Evolutionary conservation across 2,888 invertebrate genomes (phyloP).

Genomic region (Leptopilina syphax): DNA sequence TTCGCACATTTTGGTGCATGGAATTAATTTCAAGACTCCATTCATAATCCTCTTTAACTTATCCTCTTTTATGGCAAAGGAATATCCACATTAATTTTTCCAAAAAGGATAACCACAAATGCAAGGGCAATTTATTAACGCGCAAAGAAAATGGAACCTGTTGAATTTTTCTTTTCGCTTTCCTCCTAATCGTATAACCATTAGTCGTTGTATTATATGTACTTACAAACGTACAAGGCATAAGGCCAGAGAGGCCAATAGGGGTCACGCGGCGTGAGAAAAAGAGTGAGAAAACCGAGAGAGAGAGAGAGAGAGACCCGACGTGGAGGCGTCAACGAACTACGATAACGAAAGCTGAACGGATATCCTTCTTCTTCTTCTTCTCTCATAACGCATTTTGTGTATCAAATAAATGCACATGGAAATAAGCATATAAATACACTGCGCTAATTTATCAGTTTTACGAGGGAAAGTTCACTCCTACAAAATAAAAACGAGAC

Average conservation of each 20-base stretch:
- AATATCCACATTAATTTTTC: too few relatives aligned
- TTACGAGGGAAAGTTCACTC: too few relatives aligned
- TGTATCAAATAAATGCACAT: conserved; percentile 6
- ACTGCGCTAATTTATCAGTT: background rate
- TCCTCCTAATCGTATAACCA: conserved; percentile 46
- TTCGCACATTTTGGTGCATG: too few relatives aligned
- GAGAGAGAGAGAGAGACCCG: conserved; percentile 41
- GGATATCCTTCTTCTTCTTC: conserved; percentile 23
- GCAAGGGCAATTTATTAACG: background rate
- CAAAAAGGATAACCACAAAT: too few relatives aligned
- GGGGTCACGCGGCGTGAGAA: conserved; percentile 56
- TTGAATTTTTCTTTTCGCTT: background rate
- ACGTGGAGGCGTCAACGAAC: conserved; percentile 37
- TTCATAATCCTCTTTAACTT: too few relatives aligned
- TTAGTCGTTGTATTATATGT: conserved; percentile 49
- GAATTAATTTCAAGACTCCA: too few relatives aligned
- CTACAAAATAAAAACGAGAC: too few relatives aligned
- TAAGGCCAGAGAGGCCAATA: conserved; percentile 54
- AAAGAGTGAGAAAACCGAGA: conserved; percentile 44
- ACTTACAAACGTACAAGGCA: conserved; percentile 54
- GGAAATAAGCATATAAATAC: background rate
- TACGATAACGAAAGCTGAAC: conserved; percentile 24
- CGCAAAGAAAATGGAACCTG: background rate
- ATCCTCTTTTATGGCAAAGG: too few relatives aligned
- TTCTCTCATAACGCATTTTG: conserved; percentile 21